Base-by-base conservation (phyloP, 2,113 vertebrate species). In the Malurus alboscapulatus region DNA sequence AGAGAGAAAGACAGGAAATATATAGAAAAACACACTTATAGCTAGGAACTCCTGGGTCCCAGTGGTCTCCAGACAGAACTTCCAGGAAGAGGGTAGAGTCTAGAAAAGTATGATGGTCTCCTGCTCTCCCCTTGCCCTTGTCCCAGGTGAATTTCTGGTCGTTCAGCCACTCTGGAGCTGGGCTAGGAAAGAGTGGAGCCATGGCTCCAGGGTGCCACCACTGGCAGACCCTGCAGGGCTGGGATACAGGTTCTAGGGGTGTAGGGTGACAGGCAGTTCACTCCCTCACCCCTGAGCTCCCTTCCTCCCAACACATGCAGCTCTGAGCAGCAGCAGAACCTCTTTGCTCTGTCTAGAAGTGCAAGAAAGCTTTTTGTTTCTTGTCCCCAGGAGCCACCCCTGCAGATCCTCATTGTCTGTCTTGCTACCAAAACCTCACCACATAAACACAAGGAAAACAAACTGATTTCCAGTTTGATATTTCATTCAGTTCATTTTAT, bases 401-500 rank as follows among this genome's bases (percentile, higher is more conserved):
- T 47, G 19, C 26, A 58, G 25, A 42, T 57, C 18, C 18, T 34
- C 14, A n/a, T n/a, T 21, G 18, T 20, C 20, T 30, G 20, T 27
- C 18, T 14, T 16, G 10, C 14, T 47, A 21, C 10, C 32, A 74
- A 58, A 74, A 74, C 18, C 10, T 74, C 58, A 26, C 10, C n/a
- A 47, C 25, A 29, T 34, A 36, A 36, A 14, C 32, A 7, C 10
- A 58, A 47, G 19, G 17, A 30, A 61, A n/a, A 12, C 53, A 25
- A 47, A 71, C 24, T 51, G 57, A 92, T 92, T 94, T 84, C 55
- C 53, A 78, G 55, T 91, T 92, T 93, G 44, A 84, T 87, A 27
- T 88, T 91, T 71, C 47, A 67, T 84, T 90, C 79, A 75, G 83
- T 32, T 12, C 9, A 80, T 27, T 93, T 40, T 77, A 88, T 94